Base-by-base conservation (phyloP, 2,797 vertebrate species). In the Anisognathus igniventris region DNA sequence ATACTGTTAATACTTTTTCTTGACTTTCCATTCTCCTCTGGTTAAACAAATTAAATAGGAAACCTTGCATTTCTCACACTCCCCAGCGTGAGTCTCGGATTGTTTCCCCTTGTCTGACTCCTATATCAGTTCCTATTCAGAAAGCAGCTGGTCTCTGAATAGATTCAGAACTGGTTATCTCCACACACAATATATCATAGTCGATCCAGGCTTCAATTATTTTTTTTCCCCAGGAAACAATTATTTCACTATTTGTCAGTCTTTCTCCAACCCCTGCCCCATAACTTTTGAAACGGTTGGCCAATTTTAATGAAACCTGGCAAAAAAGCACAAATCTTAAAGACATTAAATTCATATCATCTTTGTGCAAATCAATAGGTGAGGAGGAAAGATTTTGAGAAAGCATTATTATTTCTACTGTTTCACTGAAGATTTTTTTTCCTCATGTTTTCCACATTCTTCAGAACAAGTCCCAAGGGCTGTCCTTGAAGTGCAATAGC, bases 71-170 rank as follows among this genome's bases (percentile, higher is more conserved):
- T 93, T 90, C 65, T 86, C 91, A 65, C 37, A 51, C 74, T 65
- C 33, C 60, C 19, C 30, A 88, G 66, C 1, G 0, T 25, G 22
- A 86, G 51, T 39, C 62, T 73, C 42, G 48, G 58, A 86, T 84
- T 96, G 80, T 68, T 95, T 92, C 70, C 47, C 58, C 91, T 95
- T 88, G 76, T 88, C 80, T 93, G 80, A 90, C 80, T 95, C 56
- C 51, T 85, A 13, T 57, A 88, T 88, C 91, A 96, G 67, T 24
- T 79, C 77, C 92, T 82, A 76, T 91, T 93, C 91, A 92, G 84
- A 92, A 91, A 73, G 89, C 91, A 93, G 64, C 71, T 87, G 39
- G 62, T 70, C 66, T 93, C 80, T 58, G 56, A 92, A 93, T 88
- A 73, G 45, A 91, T 85, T 93, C 84, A 73, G 81, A 91, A 40